Evolutionary conservation across 2,888 invertebrate species (phyloP), one percentile per base, ranked within the genome.

Genomic region (Cryptophagus acutangulus): DNA sequence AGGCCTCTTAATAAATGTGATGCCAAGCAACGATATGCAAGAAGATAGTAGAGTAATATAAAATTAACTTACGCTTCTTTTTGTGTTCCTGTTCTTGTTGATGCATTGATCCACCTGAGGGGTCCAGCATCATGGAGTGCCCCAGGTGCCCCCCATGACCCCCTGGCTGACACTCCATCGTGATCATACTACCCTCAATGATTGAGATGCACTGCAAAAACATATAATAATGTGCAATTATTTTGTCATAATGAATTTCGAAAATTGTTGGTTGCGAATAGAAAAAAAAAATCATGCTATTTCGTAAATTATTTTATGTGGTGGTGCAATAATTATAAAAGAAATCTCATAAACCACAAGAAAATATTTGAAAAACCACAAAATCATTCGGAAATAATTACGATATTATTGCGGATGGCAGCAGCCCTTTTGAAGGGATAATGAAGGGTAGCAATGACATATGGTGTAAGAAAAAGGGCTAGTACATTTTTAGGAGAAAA

Each of bases 141-240:
- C 70, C 69, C 67, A 70, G 67, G 64, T 70, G 70, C 57, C 67
- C 69, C 49, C 66, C 67, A 55, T 69, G 69, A 61, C 68, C 67
- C 57, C 69, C 70, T 63, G 70, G 68, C 54, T 70, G 69, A 61
- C 70, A 70, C 69, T 70, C 70, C 70, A 70, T 70, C 59, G 69
- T 70, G 61, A 70, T 70, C 70, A 70, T 70, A 59, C 62, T 65
- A 63, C 66, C 65, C 66, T 69, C 70, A 66, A 67, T 68, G 66
- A 59, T 64, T 58, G 62, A 54, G 46, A 50, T 47, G 49, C 55
- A 54, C 65, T 66, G 59, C 33, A 65, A 67, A 40, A 49, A 41
- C 9, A 20, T 6, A 26, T 12, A 26, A 26, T 12, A 26, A 26
- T 6, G 5, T 26, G 3, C 12, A 26, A 26, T 20, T 9, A 20